These are phyloP conservation scores for Enteromius afrohamiltoni DNA, from an alignment of 2,797 vertebrate genomes.

Conservation along the genomic window DNA sequence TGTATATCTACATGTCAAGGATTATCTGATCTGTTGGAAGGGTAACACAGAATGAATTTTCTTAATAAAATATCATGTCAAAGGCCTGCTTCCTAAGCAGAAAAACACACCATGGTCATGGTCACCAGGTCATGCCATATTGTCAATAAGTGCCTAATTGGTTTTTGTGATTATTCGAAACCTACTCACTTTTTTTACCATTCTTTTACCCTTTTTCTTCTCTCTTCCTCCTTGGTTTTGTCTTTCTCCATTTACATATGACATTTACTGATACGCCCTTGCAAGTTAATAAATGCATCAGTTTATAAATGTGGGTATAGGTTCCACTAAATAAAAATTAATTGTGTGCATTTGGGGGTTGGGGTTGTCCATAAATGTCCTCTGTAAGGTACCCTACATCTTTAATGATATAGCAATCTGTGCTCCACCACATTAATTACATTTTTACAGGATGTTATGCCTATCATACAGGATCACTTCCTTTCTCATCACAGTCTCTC, in stretches of 20 bases:
- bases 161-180: neutral
- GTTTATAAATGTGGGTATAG: neutral
- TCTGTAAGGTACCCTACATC: neutral
- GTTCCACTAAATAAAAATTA: neutral
- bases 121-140: neutral
- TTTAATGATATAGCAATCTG: neutral
- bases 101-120: neutral
- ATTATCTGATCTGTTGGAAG: neutral
- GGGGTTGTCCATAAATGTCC: neutral
- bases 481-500: neutral
- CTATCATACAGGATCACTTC: neutral
- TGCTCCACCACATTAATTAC: neutral
- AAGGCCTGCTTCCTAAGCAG: neutral
- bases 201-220: neutral
- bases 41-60: neutral
- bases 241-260: neutral
- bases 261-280: neutral
- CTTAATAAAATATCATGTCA: neutral
- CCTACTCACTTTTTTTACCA: neutral
- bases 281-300: neutral
- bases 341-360: neutral
- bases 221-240: neutral
- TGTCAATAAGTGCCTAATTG: neutral
- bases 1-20: neutral
- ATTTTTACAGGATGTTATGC: slow-evolving; percentile 16